Evolutionary conservation across 1,140 invertebrate species (phyloP), one percentile per base, ranked within the genome.

Genomic region (Chelonus insularis): DNA sequence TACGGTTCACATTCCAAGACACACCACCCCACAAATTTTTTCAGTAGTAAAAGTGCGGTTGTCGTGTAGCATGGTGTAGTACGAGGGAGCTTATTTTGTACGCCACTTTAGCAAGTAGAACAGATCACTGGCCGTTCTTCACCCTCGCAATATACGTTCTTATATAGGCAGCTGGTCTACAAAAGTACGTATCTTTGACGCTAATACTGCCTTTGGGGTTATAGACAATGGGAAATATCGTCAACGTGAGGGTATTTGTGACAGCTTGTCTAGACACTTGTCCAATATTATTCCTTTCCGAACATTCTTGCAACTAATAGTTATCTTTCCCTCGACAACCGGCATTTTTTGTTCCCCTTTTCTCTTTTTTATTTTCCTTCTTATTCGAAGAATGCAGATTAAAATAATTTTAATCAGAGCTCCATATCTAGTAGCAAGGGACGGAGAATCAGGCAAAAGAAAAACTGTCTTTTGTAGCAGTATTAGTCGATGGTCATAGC

Each of bases 91-190:
- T 72, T 74, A 74, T 74, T 74, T 70, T 70, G 43, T 64, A 67
- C 68, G 63, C 68, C 67, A 60, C 68, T 72, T 72, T 62, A 67
- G 65, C 60, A 72, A 64, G 65, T 60, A 16, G 48, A 71, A 73
- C 64, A 67, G 61, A 74, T 74, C 68, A 71, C 63, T 65, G 55
- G 59, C 64, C 68, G 37, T 74, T 72, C 72, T 72, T 74, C 71
- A 72, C 67, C 47, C 37, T 50, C 21, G 70, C 69, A 69, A 72
- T 73, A 72, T 69, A 69, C 67, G 41, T 37, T 47, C 21, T 57
- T 62, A 63, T 57, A 50, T 62, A 64, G 62, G 63, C 70, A 52
- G 64, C 43, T 64, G 45, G 51, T 39, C 51, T 36, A 64, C 55
- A 66, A 39, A 62, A 4, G 7, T 16, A 29, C 25, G 25, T 29